Conservation (phyloP, 2,113 vertebrate genomes). For the Pedetes capensis region DNA sequence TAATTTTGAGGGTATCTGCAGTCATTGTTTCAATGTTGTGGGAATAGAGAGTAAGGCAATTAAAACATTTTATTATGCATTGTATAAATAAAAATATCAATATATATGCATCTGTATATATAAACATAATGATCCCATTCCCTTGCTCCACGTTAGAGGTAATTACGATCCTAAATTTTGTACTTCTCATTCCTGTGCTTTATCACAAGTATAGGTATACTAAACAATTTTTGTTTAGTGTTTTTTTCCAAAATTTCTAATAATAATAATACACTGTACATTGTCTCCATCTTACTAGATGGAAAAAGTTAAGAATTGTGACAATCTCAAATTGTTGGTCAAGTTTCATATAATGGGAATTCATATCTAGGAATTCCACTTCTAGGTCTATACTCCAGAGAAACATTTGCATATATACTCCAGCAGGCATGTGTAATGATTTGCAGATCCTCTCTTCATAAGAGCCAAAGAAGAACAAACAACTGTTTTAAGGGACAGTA, state of each 20-base stretch:
- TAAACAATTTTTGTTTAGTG: constrained; percentile 15
- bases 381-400: neutral
- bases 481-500: neutral
- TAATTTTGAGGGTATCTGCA: neutral
- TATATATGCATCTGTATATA: neutral
- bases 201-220: neutral
- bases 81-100: constrained; percentile 7
- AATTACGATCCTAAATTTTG: neutral
- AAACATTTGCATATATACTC: neutral
- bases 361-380: neutral
- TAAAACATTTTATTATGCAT: constrained; percentile 36
- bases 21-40: neutral
- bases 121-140: neutral
- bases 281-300: neutral
- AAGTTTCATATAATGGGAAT: neutral
- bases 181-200: neutral
- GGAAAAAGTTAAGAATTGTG: constrained; percentile 10
- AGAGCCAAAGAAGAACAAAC: neutral
- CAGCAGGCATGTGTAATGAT: neutral
- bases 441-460: neutral
- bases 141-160: neutral
- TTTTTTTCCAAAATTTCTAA: constrained; percentile 9
- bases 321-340: constrained; percentile 19
- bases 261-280: neutral
- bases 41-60: constrained; percentile 4